Base-by-base conservation (phyloP, 2,888 invertebrate species). In the Dryomyza anilis region DNA sequence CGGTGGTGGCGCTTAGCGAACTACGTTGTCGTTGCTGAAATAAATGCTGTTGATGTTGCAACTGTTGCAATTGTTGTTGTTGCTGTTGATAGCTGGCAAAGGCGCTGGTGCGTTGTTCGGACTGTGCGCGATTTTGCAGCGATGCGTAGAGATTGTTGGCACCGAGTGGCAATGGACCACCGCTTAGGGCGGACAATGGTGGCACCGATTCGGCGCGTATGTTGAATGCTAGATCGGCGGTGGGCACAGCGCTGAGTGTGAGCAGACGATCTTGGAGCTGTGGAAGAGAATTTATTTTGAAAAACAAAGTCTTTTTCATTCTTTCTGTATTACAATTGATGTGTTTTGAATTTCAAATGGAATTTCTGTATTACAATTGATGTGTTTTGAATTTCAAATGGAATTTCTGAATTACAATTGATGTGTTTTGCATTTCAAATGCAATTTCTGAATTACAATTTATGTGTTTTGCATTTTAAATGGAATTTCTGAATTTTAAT, bases 141-240 rank as follows among this genome's bases (percentile, higher is more conserved):
- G 70, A 68, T 19, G 71, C 71, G 30, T 72, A 73, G 62, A 72
- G 74, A 2, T 78, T 67, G 64, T 78, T 81, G 64, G 78, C 81
- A 64, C 78, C 80, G 62, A 76, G 80, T 27, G 77, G 75, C 16
- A 76, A 64, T 8, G 77, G 67, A 0, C 76, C 75, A 4, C 70
- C 64, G n/a, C 66, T 33, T 1, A 71, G 63, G 50, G 67, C 67
- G 6, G 69, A 67, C 0, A 73, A 66, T 27, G 83, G 82, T 48
- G 83, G 83, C 14, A 83, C 83, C 1, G 84, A 83, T 69, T 83
- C 83, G 3, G 82, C 77, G 7, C 83, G 80, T 53, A 78, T 33
- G 36, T 74, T 70, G 43, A 74, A 77, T 1, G 67, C 71, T 4
- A 77, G 70, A 63, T 79, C 80, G 10, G 74, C 66, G 12, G 64